These are phyloP conservation scores for Sorex araneus DNA, from an alignment of 2,113 vertebrate genomes.

Conservation along the genomic window DNA sequence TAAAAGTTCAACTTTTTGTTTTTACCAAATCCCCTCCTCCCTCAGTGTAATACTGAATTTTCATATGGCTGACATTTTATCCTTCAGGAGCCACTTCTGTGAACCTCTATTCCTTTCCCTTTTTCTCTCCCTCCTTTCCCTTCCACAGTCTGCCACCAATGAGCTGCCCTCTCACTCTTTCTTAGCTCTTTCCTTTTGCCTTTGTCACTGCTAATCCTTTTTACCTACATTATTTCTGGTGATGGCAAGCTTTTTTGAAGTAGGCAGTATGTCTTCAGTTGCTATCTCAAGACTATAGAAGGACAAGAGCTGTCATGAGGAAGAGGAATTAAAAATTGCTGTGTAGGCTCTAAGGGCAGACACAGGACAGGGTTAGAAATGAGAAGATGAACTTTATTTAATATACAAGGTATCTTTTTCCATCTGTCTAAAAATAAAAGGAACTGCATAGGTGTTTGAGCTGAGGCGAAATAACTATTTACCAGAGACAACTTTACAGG, in stretches of 20 bases:
- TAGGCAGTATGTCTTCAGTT: not conserved
- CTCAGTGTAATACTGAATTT: constrained; percentile 29
- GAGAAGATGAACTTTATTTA: not conserved
- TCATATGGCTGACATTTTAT: constrained; percentile 14
- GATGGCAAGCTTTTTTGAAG: constrained; percentile 31
- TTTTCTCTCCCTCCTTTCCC: not conserved
- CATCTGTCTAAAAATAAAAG: constrained; percentile 65
- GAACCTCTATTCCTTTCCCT: not conserved
- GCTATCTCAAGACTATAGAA: constrained; percentile 15
- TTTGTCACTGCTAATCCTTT: not conserved
- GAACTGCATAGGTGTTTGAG: constrained; percentile 25
- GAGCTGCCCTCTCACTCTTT: not conserved
- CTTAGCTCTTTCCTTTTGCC: not conserved
- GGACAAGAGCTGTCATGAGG: not conserved
- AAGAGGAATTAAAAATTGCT: constrained; percentile 41
- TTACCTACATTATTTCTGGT: not conserved
- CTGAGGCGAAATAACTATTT: constrained; percentile 32
- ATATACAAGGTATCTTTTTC: constrained; percentile 1
- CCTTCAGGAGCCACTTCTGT: not conserved
- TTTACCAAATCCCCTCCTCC: not conserved
- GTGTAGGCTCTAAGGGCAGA: not conserved
- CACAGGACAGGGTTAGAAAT: not conserved
- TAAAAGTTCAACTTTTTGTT: constrained; percentile 61
- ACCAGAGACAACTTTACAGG: not conserved
- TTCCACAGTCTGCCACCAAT: not conserved